Evolutionary conservation across 2,797 vertebrate species (phyloP), one percentile per base, ranked within the genome.

Genomic region (Gymnoscopelus microlampas): DNA sequence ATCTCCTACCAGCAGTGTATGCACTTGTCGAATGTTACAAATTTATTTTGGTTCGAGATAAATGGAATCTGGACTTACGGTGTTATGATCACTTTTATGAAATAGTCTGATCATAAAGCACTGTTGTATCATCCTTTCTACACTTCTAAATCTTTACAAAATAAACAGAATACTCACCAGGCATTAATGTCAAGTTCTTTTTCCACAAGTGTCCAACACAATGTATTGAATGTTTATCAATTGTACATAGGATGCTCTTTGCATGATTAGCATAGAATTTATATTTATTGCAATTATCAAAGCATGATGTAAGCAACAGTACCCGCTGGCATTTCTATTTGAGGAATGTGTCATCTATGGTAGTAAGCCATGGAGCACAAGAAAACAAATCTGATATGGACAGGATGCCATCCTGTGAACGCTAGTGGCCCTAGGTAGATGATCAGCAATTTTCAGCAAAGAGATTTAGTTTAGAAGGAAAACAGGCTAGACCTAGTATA

Each of bases 81-180:
- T 94, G 92, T 92, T 91, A 90, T 91, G 88, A 91, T 93, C 91
- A 91, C 91, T 93, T 92, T 89, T 92, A 92, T 92, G 91, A 92
- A 92, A 90, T 90, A 88, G 89, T 89, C 87, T 91, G 91, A 93
- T 93, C 89, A 92, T 90, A 86, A 88, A 91, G 89, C 91, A 92
- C 92, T 92, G 92, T 91, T 93, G 90, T 93, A 90, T 93, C 92
- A 92, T 93, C 87, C 92, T 94, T 94, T 94, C 92, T 94, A 94
- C 91, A 93, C 91, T 93, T 93, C 90, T 91, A 90, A 92, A 92
- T 93, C 92, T 94, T 94, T 94, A 92, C 92, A 93, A 91, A 93
- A 94, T 94, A 94, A 94, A 94, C 89, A 74, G 83, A 93, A 90
- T 92, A 92, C 87, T 92, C 91, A 91, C 88, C 83, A 85, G 87